Base-by-base conservation (phyloP, 2,113 vertebrate genomes). In the Lophotis ruficrista region DNA sequence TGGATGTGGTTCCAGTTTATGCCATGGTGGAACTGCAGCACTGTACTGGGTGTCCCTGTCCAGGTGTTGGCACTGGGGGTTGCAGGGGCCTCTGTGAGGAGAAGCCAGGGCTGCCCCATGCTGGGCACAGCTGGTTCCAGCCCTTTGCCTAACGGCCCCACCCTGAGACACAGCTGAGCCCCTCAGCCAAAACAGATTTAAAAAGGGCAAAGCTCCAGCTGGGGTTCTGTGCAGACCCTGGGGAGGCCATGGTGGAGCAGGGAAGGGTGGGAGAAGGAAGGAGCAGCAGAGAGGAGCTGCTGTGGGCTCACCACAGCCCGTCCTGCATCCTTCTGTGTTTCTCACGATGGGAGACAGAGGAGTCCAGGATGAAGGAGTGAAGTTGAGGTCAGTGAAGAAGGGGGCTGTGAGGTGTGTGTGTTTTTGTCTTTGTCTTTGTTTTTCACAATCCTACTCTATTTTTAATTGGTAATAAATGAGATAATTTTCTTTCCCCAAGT, bases 161-260 rank as follows among this genome's bases (percentile, higher is more conserved):
- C 12, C 23, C 2, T 27, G 27, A n/a, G 47, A 10, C 57, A 20
- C 31, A 61, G 65, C 71, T 38, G 53, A 66, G 33, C 53, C 35
- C 45, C 1, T 71, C 24, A 41, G 58, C 2, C 1, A 47, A 62
- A 75, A 30, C 12, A 53, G 25, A 12, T 20, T n/a, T 51, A 14
- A 69, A n/a, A 20, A 35, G 35, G 41, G 14, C 25, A 79, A 47
- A 58, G 9, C 3, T 43, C 41, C 41, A 43, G 41, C 41, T 43
- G 41, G 6, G 14, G 41, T 15, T 43, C 41, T 43, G 14, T 47
- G 22, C 7, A 54, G 30, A 4, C 3, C 4, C 3, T 27, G 33
- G 1, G 30, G 22, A 24, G 18, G 4, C 6, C 1, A 1, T 6
- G 43, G 12, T 1, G 5, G 27, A 65, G n/a, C 28, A 30, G 12